Conservation (phyloP, 2,797 vertebrate species). For the Malurus splendens region DNA sequence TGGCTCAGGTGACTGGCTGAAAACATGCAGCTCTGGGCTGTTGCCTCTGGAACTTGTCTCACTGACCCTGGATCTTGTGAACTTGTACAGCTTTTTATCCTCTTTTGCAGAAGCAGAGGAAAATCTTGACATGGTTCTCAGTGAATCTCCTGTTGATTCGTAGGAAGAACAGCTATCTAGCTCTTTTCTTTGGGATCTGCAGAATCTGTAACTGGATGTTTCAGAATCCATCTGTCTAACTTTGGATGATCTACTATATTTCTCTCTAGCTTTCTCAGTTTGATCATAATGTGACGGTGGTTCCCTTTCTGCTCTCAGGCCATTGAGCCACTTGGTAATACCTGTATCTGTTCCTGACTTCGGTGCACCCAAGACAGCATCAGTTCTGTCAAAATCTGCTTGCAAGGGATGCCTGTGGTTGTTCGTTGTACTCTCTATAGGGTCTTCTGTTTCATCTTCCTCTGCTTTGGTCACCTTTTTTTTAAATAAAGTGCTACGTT, state of each 20-base stretch:
- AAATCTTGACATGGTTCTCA: conserved; percentile 69
- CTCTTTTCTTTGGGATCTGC: conserved; percentile 69
- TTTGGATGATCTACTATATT: conserved; percentile 64
- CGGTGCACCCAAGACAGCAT: conserved; percentile 44
- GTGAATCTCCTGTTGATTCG: conserved; percentile 50
- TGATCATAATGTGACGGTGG: conserved; percentile 59
- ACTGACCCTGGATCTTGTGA: conserved; percentile 65
- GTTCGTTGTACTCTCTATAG: conserved; percentile 33
- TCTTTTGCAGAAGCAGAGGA: conserved; percentile 63
- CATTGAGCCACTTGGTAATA: conserved; percentile 83
- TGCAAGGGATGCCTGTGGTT: conserved; percentile 10
- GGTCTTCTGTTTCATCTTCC: conserved; percentile 57
- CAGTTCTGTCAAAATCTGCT: conserved; percentile 49
- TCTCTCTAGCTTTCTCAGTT: conserved; percentile 57
- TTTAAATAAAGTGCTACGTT: conserved; percentile 91
- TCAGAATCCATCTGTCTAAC: conserved; percentile 70
- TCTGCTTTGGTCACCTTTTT: conserved; percentile 85
- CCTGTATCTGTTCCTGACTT: conserved; percentile 68
- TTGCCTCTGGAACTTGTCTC: conserved; percentile 59
- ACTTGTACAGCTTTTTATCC: conserved; percentile 53
- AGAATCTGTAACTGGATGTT: conserved; percentile 77
- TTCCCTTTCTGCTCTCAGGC: conserved; percentile 76
- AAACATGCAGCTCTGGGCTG: conserved; percentile 67
- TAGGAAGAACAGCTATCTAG: conserved; percentile 64
- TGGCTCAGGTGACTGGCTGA: conserved; percentile 56